Evolutionary conservation across 2,888 invertebrate genomes (phyloP).

Genomic region (Cinara cedri): DNA sequence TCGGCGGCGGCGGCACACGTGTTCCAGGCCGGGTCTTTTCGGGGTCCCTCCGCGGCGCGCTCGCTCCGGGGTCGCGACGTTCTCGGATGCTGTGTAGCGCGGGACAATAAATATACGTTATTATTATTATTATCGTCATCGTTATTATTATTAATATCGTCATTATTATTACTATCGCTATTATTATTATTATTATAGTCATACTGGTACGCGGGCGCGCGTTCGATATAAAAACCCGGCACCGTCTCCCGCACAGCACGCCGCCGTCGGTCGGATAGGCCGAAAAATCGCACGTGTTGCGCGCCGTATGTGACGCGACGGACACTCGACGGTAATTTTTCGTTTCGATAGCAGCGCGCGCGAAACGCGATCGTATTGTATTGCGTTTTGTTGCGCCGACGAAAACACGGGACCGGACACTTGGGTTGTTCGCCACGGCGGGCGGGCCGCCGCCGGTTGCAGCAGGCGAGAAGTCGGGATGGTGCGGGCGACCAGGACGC

Average conservation of each 20-base stretch:
- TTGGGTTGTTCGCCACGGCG: too few species aligned
- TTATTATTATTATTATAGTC: background rate
- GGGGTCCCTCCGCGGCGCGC: too few species aligned
- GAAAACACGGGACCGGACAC: too few species aligned
- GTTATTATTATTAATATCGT: conserved; percentile 7
- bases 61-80: conserved; percentile 22
- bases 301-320: background rate
- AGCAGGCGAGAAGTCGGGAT: too few species aligned
- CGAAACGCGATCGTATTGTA: too few species aligned
- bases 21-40: background rate
- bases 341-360: too few species aligned
- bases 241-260: conserved; percentile 38
- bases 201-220: conserved; percentile 4
- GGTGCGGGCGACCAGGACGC: too few species aligned
- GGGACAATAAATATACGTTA: background rate
- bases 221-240: conserved; percentile 36
- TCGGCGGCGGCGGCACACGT: conserved; percentile 5
- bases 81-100: background rate
- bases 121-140: background rate
- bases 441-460: too few species aligned
- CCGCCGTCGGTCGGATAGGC: background rate
- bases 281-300: conserved; percentile 3
- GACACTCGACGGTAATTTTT: background rate
- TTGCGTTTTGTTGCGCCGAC: too few species aligned
- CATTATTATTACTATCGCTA: conserved; percentile 32